Percentiles rank a stretch among this genome's conserved stretches.
These are phyloP conservation scores for Zaprionus kolodkinae DNA, from an alignment of 1,140 invertebrate genomes.

Conservation along the genomic window DNA sequence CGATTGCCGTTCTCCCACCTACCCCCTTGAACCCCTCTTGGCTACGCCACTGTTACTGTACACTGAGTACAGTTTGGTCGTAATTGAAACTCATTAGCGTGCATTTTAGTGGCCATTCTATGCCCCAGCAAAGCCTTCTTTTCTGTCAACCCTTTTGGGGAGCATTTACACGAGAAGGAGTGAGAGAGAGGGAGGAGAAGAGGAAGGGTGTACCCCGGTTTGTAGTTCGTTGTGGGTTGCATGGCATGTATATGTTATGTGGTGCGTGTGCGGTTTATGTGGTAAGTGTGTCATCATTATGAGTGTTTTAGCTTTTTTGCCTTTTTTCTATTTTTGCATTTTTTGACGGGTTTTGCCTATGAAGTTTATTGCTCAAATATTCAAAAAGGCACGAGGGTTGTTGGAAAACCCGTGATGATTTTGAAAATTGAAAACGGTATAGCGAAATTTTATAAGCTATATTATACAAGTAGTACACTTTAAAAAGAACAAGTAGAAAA, in stretches of 20 bases:
- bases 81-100: constrained; percentile 84
- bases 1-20: neutral
- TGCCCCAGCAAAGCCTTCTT: constrained; percentile 47
- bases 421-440: too few species aligned
- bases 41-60: constrained; percentile 14
- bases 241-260: constrained; percentile 12
- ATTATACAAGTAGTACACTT: too few species aligned
- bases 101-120: constrained; percentile 79
- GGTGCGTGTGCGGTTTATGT: constrained; percentile 73
- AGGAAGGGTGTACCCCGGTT: neutral
- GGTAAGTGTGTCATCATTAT: constrained; percentile 81
- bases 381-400: constrained; percentile 2
- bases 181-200: too few species aligned
- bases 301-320: constrained; percentile 50
- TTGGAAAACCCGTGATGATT: neutral
- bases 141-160: constrained; percentile 65
- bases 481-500: neutral
- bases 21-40: constrained; percentile 16
- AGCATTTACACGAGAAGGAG: neutral
- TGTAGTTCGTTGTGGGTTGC: constrained; percentile 35
- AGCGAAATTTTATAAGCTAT: neutral
- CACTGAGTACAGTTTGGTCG: constrained; percentile 54
- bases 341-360: constrained; percentile 37
- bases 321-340: constrained; percentile 20
- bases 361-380: neutral